Evolutionary conservation across 2,113 vertebrate genomes (phyloP), one percentile per base, ranked within the genome.

Genomic region (Vulpes vulpes): DNA sequence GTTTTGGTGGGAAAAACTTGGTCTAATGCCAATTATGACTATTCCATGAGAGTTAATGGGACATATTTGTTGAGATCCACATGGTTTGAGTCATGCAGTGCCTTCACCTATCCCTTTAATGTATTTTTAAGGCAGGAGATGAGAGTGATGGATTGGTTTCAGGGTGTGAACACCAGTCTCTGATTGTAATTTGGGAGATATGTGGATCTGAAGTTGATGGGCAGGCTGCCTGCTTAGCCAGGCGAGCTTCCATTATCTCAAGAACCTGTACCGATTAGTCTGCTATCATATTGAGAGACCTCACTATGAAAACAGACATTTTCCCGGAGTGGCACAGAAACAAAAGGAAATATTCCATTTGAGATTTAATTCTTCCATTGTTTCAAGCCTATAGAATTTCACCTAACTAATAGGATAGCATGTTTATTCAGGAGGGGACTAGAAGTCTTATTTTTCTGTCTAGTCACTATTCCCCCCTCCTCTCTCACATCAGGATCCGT

Each of bases 121-220:
- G 85, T 96, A 94, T 87, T 98, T 97, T 95, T 89, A 91, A 98
- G 91, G 83, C 94, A 93, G 83, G 85, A 98, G 91, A 97, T 97
- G 89, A 49, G 89, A 96, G 69, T 95, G 95, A 98, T 93, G 97
- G 91, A 93, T 97, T 95, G 89, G 97, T 98, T 98, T 98, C 97
- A 98, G 97, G 97, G 97, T 97, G 98, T 98, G 97, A 95, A 92
- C 95, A 74, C 79, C 38, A 95, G 94, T 80, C 93, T 97, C 94
- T 98, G 97, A 97, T 96, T 98, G 93, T 96, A 96, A 91, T 96
- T 98, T 0, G 1, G 93, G 89, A 98, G 97, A 98, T 98, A 97
- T 20, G 91, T 98, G 97, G 89, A 96, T 96, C 95, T 97, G 78
- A 90, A 93, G 88, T 97, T 97, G 98, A 97, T 95, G 89, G 95